Conservation (phyloP, 1,140 invertebrate genomes). For the Choristoneura fumiferana region DNA sequence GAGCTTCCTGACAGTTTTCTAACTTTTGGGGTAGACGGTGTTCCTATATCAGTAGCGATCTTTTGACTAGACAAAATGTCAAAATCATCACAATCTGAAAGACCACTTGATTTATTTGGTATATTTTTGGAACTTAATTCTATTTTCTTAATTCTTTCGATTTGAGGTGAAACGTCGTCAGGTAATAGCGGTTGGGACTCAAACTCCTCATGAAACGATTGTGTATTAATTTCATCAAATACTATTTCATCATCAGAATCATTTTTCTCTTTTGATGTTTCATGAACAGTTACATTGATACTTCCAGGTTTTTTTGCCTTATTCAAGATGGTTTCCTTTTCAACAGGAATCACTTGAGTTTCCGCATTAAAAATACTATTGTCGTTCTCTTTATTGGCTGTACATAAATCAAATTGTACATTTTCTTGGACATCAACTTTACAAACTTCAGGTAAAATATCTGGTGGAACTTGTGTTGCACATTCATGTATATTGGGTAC, state of each 20-base stretch:
- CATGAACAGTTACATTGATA: conserved; percentile 20
- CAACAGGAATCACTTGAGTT: conserved; percentile 22
- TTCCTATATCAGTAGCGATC: conserved; percentile 20
- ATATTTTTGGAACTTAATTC: conserved; percentile 16
- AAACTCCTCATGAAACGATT: conserved; percentile 40
- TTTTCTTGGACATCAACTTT: conserved; percentile 44
- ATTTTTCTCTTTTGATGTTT: conserved; percentile 23
- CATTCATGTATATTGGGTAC: conserved; percentile 14
- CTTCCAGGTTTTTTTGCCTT: conserved; percentile 14
- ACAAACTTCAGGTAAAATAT: conserved; percentile 41
- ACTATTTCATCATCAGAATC: conserved; percentile 57
- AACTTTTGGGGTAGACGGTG: neutral
- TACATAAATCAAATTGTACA: conserved; percentile 41
- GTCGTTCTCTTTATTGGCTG: conserved; percentile 47
- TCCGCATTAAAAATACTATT: conserved; percentile 45
- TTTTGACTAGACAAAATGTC: conserved; percentile 46
- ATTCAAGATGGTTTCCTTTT: conserved; percentile 34
- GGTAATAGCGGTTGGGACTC: conserved; percentile 54
- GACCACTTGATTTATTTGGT: conserved; percentile 36
- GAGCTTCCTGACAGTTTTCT: neutral
- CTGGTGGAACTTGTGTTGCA: conserved; percentile 18
- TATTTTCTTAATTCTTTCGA: conserved; percentile 16
- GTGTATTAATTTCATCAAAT: conserved; percentile 56
- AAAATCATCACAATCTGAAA: conserved; percentile 58
- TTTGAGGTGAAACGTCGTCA: conserved; percentile 22